A percentile compares a stretch with the other conserved stretches of the same genome.
phyloP scores from a whole-genome alignment of 1,140 invertebrate genomes.

The Drosophila kurseongensis region DNA sequence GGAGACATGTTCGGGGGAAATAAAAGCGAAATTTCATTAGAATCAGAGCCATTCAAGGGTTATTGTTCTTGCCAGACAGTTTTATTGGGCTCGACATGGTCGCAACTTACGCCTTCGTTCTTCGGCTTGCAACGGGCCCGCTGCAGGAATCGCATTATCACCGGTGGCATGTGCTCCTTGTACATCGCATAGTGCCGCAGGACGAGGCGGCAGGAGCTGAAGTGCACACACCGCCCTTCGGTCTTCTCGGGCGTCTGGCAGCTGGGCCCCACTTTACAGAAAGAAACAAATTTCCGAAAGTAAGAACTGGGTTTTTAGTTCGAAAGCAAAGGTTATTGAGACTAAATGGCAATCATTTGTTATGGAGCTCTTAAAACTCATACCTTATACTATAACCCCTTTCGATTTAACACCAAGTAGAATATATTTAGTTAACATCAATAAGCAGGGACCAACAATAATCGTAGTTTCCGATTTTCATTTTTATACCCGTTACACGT shows the following conservation, averaged over 20 bases:
- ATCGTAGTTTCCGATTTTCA: too few species aligned
- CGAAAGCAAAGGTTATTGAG: too few species aligned
- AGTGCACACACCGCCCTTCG: conserved; percentile 69
- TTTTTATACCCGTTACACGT: too few species aligned
- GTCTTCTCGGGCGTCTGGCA: conserved; percentile 74
- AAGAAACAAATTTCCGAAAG: neutral
- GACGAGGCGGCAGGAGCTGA: conserved; percentile 66
- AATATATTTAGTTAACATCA: too few species aligned
- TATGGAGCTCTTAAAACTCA: too few species aligned
- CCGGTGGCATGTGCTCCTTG: conserved; percentile 73
- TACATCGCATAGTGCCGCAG: conserved; percentile 73
- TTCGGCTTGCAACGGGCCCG: conserved; percentile 72
- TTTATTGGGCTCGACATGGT: conserved; percentile 32
- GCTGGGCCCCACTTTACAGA: conserved; percentile 44
- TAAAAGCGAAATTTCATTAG: conserved; percentile 63
- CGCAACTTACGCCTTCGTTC: conserved; percentile 65
- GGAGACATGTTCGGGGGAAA: conserved; percentile 11
- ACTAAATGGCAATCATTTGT: too few species aligned
- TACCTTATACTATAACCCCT: too few species aligned
- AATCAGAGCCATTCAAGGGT: conserved; percentile 55
- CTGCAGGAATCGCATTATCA: conserved; percentile 74
- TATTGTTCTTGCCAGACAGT: conserved; percentile 65
- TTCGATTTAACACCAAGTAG: too few species aligned
- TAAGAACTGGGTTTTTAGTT: neutral
- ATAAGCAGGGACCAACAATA: too few species aligned